phyloP scores from a whole-genome alignment of 2,797 vertebrate genomes.

The Helarctos malayanus region DNA sequence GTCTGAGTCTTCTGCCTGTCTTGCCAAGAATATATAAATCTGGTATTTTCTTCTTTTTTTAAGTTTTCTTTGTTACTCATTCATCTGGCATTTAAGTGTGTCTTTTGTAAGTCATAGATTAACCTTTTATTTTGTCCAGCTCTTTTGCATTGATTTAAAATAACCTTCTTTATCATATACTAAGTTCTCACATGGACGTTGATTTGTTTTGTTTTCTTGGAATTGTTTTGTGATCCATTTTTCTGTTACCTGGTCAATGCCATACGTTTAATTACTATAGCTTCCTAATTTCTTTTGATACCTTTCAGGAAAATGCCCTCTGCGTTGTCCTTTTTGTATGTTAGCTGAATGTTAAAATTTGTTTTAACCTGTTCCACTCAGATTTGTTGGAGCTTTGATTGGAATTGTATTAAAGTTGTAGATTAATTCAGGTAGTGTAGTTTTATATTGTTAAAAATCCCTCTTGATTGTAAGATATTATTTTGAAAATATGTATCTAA shows the following conservation, averaged over 20 bases:
- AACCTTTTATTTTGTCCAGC: neutral
- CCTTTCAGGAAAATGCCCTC: conserved; percentile 23
- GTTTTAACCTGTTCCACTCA: neutral
- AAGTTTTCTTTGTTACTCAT: neutral
- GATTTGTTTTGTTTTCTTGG: neutral
- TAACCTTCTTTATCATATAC: neutral
- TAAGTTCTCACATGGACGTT: neutral
- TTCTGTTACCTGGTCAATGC: neutral
- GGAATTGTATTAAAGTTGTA: conserved; percentile 34
- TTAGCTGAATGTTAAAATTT: conserved; percentile 10
- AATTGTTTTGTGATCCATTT: conserved; percentile 12
- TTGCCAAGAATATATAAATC: conserved; percentile 34
- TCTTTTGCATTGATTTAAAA: conserved; percentile 53
- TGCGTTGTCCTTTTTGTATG: conserved; percentile 14
- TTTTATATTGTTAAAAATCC: neutral
- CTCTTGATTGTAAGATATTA: conserved; percentile 45
- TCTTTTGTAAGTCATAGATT: neutral
- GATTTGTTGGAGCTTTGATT: conserved; percentile 46
- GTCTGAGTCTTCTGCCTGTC: neutral
- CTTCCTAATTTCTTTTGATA: conserved; percentile 3
- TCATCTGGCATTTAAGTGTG: neutral
- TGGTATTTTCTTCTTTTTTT: conserved; percentile 29
- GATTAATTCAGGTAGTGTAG: conserved; percentile 37
- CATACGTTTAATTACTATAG: neutral
- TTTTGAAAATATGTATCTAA: conserved; percentile 55